Evolutionary conservation across 2,113 vertebrate species (phyloP).

Genomic region (Macaca mulatta): DNA sequence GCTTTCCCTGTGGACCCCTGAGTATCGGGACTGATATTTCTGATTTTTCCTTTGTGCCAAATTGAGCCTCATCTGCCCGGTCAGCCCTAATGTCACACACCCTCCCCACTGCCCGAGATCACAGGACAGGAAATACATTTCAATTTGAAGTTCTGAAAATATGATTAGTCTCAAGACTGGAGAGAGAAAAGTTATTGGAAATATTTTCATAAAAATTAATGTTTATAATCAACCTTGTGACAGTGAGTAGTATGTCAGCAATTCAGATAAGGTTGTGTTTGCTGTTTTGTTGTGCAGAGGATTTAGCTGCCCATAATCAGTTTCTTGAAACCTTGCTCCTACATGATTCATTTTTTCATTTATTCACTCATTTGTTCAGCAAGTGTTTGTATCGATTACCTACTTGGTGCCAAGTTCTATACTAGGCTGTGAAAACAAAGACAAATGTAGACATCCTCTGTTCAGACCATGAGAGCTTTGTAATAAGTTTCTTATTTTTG

Average conservation of each 20-base stretch:
- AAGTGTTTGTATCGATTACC: constrained; percentile 19
- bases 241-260: background rate
- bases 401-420: background rate
- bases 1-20: background rate
- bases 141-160: background rate
- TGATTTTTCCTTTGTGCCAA: background rate
- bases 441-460: background rate
- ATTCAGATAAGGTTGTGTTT: background rate
- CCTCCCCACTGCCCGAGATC: accelerated
- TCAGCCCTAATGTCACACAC: background rate
- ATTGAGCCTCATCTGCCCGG: background rate
- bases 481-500: background rate
- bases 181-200: background rate
- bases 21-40: background rate
- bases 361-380: constrained; percentile 33
- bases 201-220: constrained; percentile 14
- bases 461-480: background rate
- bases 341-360: background rate
- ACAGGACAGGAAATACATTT: background rate
- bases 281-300: background rate
- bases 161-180: background rate
- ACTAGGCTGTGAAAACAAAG: background rate
- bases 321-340: constrained; percentile 17
- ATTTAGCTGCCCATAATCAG: background rate
- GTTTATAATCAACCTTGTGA: background rate